A percentile compares a stretch with the other conserved stretches of the same genome.
These are phyloP conservation scores for Enhydra lutris DNA, from an alignment of 2,113 vertebrate genomes.

Conservation along the genomic window DNA sequence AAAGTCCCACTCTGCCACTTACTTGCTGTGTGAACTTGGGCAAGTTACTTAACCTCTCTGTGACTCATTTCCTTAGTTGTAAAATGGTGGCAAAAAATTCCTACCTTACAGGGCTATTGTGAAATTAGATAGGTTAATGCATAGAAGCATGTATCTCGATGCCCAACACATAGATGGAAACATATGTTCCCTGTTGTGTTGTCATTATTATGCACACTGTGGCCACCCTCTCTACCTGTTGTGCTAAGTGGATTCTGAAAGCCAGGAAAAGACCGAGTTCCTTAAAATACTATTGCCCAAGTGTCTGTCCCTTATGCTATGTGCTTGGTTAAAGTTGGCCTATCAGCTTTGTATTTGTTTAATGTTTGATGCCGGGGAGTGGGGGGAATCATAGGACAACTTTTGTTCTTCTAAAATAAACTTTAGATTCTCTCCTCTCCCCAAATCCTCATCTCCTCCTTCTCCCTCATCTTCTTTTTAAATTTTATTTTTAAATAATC, in stretches of 20 bases:
- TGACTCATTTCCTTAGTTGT: neutral
- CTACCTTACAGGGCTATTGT: neutral
- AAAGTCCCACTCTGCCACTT: neutral
- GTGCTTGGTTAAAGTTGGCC: neutral
- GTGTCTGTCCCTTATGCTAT: neutral
- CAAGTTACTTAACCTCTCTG: neutral
- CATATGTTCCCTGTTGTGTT: neutral
- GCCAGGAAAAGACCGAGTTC: neutral
- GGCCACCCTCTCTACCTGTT: neutral
- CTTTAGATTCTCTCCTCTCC: neutral
- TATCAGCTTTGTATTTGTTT: conserved; percentile 17
- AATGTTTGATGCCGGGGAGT: neutral
- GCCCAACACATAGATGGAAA: neutral
- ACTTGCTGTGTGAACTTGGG: neutral
- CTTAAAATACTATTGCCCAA: neutral
- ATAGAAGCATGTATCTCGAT: neutral
- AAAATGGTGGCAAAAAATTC: neutral
- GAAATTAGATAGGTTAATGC: neutral
- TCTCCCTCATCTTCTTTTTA: neutral
- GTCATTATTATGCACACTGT: neutral
- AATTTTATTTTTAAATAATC: neutral
- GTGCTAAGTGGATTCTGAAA: neutral
- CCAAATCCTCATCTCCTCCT: neutral
- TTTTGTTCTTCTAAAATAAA: neutral
- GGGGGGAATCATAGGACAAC: neutral